These are phyloP conservation scores for Brachirus orientalis DNA, from an alignment of 2,113 vertebrate genomes.

Conservation along the genomic window DNA sequence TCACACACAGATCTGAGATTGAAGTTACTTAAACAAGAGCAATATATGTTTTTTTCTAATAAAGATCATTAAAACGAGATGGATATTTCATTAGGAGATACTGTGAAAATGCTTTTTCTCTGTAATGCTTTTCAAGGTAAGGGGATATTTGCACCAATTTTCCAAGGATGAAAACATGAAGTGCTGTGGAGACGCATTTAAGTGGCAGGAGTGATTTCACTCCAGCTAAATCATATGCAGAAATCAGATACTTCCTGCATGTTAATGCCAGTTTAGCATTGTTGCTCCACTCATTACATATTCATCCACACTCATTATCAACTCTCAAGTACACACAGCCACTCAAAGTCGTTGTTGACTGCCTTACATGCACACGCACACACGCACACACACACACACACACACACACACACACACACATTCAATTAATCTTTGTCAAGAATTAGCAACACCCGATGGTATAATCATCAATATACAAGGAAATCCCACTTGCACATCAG, in stretches of 20 bases:
- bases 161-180: constrained; percentile 2
- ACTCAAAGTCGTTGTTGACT: constrained; percentile 21
- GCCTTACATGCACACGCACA: neutral
- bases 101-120: no score
- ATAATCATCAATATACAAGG: constrained; percentile 50
- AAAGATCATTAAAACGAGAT: no score
- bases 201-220: constrained; percentile 35
- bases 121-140: no score
- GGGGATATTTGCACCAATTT: neutral
- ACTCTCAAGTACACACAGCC: constrained; percentile 16
- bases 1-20: no score
- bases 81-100: no score
- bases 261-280: constrained; percentile 47
- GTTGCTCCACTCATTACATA: constrained; percentile 43
- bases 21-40: no score
- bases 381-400: neutral
- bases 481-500: constrained; percentile 42
- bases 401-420: constrained; percentile 16
- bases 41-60: no score
- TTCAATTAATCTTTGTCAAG: constrained; percentile 67
- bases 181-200: neutral
- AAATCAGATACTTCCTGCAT: constrained; percentile 39
- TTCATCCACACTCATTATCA: constrained; percentile 53
- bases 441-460: constrained; percentile 40
- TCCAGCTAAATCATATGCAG: constrained; percentile 28